Percentiles rank a stretch among this genome's conserved stretches.
Conservation (phyloP, 2,888 invertebrate genomes). For the Torymus tubicola region DNA sequence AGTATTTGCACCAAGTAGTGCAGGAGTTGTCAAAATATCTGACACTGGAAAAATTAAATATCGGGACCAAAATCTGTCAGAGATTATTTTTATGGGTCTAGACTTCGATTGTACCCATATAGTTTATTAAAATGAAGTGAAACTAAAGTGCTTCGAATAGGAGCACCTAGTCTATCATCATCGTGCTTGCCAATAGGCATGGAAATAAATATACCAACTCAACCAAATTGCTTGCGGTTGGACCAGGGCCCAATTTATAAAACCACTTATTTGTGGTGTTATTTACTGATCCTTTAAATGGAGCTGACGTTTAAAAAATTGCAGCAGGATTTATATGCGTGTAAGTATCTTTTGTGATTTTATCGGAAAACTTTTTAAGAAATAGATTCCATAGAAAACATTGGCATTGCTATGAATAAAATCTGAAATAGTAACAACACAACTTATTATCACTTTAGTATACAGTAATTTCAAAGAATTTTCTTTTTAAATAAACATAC, state of each 20-base stretch:
- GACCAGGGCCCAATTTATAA: slow-evolving; percentile 85
- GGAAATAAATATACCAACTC: slow-evolving; percentile 93
- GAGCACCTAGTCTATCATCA: slow-evolving; percentile 94
- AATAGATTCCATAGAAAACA: slow-evolving; percentile 25
- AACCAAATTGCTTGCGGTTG: slow-evolving; percentile 90
- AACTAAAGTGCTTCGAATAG: slow-evolving; percentile 94
- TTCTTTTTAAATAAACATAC: no score
- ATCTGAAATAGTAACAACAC: no score
- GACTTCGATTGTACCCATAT: slow-evolving; percentile 91
- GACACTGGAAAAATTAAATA: slow-evolving; percentile 83
- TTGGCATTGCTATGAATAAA: no score
- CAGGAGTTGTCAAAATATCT: no score
- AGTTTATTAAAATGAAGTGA: slow-evolving; percentile 95
- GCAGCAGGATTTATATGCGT: slow-evolving; percentile 94
- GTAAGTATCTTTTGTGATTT: slow-evolving; percentile 79
- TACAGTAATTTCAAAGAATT: no score
- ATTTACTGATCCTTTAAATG: slow-evolving; percentile 87
- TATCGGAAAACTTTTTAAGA: not conserved
- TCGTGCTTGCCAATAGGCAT: slow-evolving; percentile 98
- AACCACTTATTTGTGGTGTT: slow-evolving; percentile 93
- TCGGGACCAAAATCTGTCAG: slow-evolving; percentile 88
- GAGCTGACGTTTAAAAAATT: slow-evolving; percentile 92
- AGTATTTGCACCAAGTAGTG: slow-evolving; percentile 97
- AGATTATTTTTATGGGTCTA: slow-evolving; percentile 96
- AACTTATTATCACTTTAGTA: no score